Evolutionary conservation across 2,888 invertebrate genomes (phyloP).

Genomic region (Machimus atricapillus): DNA sequence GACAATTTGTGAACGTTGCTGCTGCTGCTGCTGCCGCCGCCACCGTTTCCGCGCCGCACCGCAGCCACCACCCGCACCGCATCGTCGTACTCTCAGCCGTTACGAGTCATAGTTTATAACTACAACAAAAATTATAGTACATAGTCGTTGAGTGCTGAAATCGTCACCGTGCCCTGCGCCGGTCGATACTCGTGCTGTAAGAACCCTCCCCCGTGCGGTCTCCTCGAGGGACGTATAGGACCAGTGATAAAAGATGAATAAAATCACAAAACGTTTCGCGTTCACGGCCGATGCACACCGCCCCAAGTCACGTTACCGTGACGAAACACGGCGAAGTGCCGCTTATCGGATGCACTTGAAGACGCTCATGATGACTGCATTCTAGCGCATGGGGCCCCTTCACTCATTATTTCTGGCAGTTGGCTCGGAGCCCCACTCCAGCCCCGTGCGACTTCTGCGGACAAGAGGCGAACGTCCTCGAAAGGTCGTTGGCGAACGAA

Average conservation of each 20-base stretch:
- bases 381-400: neutral
- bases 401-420: conserved; percentile 3
- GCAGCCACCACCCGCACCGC: neutral
- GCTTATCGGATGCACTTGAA: conserved; percentile 8
- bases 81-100: neutral
- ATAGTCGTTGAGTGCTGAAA: neutral
- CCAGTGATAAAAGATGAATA: conserved; percentile 5
- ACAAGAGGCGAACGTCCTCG: conserved; percentile 27
- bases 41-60: neutral
- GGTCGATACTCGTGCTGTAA: neutral
- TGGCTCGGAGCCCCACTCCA: neutral
- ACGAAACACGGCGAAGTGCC: neutral
- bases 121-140: neutral
- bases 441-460: neutral
- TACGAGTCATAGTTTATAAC: neutral
- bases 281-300: neutral
- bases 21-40: neutral
- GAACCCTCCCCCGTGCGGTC: neutral
- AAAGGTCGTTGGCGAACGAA: conserved; percentile 15
- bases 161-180: neutral
- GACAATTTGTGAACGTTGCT: conserved; percentile 1
- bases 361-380: neutral
- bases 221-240: neutral
- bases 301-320: conserved; percentile 1
- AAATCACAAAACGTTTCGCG: neutral